A percentile compares a stretch with the other conserved stretches of the same genome.
These are phyloP conservation scores for Colistium nudipinnis DNA, from an alignment of 2,113 vertebrate genomes.

Conservation along the genomic window DNA sequence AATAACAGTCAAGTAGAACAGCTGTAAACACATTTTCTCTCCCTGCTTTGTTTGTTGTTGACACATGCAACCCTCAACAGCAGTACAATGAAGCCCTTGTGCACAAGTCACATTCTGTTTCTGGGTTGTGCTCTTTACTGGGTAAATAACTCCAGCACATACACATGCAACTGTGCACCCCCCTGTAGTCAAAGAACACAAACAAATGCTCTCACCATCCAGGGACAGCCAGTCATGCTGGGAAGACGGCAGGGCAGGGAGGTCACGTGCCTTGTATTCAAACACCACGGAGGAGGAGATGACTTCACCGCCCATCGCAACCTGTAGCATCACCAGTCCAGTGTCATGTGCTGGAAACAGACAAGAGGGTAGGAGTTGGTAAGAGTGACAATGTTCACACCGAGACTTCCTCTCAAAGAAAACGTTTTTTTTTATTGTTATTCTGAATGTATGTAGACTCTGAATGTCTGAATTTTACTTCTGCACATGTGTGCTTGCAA, in stretches of 20 bases:
- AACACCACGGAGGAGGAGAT: conserved; percentile 99
- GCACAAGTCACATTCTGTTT: background rate
- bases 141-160: background rate
- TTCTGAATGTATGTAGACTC: too few species aligned
- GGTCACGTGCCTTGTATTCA: conserved; percentile 96
- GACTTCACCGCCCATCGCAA: conserved; percentile 95
- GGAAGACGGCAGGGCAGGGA: conserved; percentile 94
- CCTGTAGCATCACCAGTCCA: conserved; percentile 97
- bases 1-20: background rate
- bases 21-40: background rate
- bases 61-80: background rate
- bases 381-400: background rate
- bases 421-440: too few species aligned
- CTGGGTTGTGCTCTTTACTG: background rate
- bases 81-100: background rate
- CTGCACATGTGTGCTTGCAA: background rate
- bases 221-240: conserved; percentile 99
- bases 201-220: conserved; percentile 87
- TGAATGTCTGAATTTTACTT: conserved; percentile 6
- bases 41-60: background rate
- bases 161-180: background rate
- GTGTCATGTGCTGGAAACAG: conserved; percentile 92
- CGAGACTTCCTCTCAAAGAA: background rate
- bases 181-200: background rate
- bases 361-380: background rate